phyloP scores from a whole-genome alignment of 2,113 vertebrate genomes.

The Aplodontia rufa region DNA sequence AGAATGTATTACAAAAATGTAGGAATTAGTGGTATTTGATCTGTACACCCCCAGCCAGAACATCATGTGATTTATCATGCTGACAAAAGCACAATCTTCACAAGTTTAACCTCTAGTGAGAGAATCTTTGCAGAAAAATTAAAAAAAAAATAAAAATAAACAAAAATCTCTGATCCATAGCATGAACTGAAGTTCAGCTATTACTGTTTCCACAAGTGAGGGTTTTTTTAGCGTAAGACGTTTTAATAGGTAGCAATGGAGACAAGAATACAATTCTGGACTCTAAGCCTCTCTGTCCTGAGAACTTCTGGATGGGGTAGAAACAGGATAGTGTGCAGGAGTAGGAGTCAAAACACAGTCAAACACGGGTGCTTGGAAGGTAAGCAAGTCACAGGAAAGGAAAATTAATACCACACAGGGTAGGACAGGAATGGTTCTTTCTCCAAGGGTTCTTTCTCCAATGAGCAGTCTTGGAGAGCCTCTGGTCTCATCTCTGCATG shows the following conservation, averaged over 20 bases:
- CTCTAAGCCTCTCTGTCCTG: background rate
- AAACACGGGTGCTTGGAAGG: background rate
- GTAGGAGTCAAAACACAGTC: background rate
- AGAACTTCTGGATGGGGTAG: background rate
- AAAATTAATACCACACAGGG: background rate
- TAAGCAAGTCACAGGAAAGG: background rate
- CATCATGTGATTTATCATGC: no score
- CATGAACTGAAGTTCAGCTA: background rate
- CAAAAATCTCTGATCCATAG: background rate
- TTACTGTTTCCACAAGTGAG: background rate
- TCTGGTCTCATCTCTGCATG: no score
- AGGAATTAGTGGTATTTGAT: background rate
- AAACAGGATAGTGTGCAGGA: background rate
- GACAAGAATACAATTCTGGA: background rate
- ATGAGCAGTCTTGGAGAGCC: background rate
- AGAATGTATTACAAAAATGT: background rate
- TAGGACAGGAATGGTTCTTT: fast-evolving
- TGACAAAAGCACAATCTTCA: background rate
- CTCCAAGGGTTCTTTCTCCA: no score
- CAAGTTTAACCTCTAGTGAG: background rate
- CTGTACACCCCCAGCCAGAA: background rate
- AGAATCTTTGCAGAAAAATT: background rate
- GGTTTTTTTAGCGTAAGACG: no score
- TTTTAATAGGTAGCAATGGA: background rate
- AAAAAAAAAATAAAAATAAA: background rate